A percentile compares a stretch with the other conserved stretches of the same genome.
Evolutionary conservation across 2,797 vertebrate species (phyloP).

Genomic region (Pseudotriccus pelzelni): DNA sequence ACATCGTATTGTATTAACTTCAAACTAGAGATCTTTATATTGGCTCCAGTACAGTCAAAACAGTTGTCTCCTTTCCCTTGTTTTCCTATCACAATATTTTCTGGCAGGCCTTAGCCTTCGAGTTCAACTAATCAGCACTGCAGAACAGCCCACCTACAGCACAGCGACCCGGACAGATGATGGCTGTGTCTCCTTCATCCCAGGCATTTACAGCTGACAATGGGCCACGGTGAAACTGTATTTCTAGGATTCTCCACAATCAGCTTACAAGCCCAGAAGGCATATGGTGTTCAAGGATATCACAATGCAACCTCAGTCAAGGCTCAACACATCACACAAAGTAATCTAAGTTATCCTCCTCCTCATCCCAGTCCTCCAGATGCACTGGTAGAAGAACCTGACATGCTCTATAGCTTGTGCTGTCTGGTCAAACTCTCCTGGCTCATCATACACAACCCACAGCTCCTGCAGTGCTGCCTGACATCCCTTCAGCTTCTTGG

Average conservation of each 20-base stretch:
- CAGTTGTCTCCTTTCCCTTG: conserved; percentile 85
- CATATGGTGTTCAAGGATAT: not conserved
- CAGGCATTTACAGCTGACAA: conserved; percentile 79
- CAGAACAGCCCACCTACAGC: conserved; percentile 76
- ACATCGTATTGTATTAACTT: conserved; percentile 89
- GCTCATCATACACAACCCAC: conserved; percentile 83
- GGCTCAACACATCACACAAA: conserved; percentile 91
- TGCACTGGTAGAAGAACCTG: conserved; percentile 87
- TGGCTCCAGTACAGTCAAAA: conserved; percentile 82
- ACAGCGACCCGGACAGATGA: conserved; percentile 84
- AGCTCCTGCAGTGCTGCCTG: conserved; percentile 83
- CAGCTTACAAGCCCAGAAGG: not conserved
- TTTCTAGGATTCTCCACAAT: not conserved
- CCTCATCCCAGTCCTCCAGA: conserved; percentile 92
- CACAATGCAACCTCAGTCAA: conserved; percentile 80
- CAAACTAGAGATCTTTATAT: conserved; percentile 83
- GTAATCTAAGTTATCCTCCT: conserved; percentile 91
- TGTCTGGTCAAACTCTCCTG: conserved; percentile 86
- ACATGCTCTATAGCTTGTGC: conserved; percentile 87
- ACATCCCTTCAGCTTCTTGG: conserved; percentile 83
- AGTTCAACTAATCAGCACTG: conserved; percentile 81
- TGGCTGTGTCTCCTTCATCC: conserved; percentile 80
- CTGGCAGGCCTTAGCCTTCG: conserved; percentile 84
- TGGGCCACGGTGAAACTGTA: conserved; percentile 83
- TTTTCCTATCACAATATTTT: conserved; percentile 92